Base-by-base conservation (phyloP, 2,888 invertebrate genomes). In the Antheraea yamamai region DNA sequence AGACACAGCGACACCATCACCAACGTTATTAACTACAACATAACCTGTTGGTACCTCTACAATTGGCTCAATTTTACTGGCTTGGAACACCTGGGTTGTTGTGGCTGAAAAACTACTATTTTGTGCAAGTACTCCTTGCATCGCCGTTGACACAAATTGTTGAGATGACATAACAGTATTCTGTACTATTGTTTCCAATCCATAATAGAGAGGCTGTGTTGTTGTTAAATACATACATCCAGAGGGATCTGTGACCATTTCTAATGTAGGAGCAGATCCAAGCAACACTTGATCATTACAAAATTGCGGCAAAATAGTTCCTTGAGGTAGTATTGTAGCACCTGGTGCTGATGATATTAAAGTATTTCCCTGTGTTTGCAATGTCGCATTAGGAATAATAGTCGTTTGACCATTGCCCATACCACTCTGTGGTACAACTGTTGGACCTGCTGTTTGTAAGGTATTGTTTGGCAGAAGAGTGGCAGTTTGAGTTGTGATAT, bases 141-240 rank as follows among this genome's bases (percentile, higher is more conserved):
- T 96, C 8, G 97, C 96, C 2, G 97, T 97, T 6, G 97, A 97
- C 23, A 98, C 96, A 86, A 97, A 97, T 85, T 98, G 98, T 86
- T 97, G 97, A 35, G 97, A 97, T n/a, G 97, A 97, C 97, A 98
- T 97, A 0, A 98, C 97, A 7, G 98, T 98, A 84, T 98, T 98
- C 89, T 97, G 97, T 4, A 98, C 98, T 75, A 98, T 97, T 0
- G 98, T 98, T 91, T 98, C 98, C 79, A 98, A 94, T 0, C 97
- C 97, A 82, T 97, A 97, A 84, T 97, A 97, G 83, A 98, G 96
- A 7, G 97, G 97, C 82, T 97, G 97, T 23, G 96, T 96, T 2
- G 96, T 95, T 70, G 96, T 94, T 75, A 96, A 87, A 84, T 96
- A 95, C 91, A 96, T 96, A 78, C 95, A 95, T 8, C 95, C 95